A percentile compares a stretch with the other conserved stretches of the same genome.
phyloP scores from a whole-genome alignment of 2,888 invertebrate species.

The Standfussiana lucernea region DNA sequence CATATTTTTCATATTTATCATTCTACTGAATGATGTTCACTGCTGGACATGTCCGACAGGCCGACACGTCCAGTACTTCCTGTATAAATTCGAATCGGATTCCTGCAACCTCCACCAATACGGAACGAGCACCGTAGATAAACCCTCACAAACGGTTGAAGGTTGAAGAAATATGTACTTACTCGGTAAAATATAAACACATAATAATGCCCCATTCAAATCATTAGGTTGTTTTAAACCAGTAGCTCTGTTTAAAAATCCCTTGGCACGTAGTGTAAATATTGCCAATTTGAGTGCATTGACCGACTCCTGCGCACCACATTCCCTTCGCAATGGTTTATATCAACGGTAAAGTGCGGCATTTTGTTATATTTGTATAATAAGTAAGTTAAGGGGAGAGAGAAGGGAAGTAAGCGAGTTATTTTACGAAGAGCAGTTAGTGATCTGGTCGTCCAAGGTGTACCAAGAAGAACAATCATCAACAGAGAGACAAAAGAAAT shows the following conservation, averaged over 20 bases:
- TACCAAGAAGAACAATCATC: neutral
- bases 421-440: neutral
- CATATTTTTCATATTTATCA: neutral
- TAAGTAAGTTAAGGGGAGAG: neutral
- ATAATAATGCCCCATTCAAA: constrained; percentile 26
- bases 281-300: constrained; percentile 56
- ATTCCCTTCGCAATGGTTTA: constrained; percentile 53
- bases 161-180: neutral
- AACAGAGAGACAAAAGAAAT: neutral
- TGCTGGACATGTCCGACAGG: neutral
- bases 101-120: too few relatives aligned
- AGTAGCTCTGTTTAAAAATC: constrained; percentile 44
- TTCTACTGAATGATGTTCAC: too few relatives aligned
- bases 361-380: constrained; percentile 17
- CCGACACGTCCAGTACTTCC: neutral
- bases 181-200: constrained; percentile 1
- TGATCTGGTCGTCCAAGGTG: neutral
- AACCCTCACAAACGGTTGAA: neutral
- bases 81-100: neutral
- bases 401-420: neutral
- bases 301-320: constrained; percentile 31
- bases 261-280: constrained; percentile 47
- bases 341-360: constrained; percentile 36
- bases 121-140: neutral
- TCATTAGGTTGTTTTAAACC: neutral